These are phyloP conservation scores for Pygoscelis adeliae DNA, from an alignment of 2,113 vertebrate genomes.

Conservation along the genomic window DNA sequence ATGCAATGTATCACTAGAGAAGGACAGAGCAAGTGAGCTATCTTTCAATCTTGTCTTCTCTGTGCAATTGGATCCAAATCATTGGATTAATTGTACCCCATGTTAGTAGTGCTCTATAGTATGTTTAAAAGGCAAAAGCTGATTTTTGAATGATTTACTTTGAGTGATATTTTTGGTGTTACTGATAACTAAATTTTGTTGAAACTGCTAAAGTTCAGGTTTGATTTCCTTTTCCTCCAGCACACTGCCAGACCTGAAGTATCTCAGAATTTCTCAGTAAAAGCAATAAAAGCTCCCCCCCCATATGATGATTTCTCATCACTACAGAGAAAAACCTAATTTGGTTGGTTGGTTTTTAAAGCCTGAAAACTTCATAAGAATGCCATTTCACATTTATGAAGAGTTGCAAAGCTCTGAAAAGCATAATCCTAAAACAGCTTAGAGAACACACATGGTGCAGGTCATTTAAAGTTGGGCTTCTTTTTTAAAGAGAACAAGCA, in stretches of 20 bases:
- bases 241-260: neutral
- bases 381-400: neutral
- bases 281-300: neutral
- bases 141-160: neutral
- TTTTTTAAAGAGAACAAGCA: neutral
- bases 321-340: neutral
- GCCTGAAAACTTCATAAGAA: neutral
- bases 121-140: neutral
- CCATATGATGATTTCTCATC: neutral
- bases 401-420: neutral
- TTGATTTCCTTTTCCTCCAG: neutral
- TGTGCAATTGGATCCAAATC: neutral
- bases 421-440: neutral
- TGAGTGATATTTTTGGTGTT: neutral
- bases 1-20: neutral
- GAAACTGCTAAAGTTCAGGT: neutral
- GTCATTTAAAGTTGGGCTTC: neutral
- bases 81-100: neutral
- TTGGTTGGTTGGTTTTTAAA: neutral
- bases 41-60: neutral
- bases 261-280: neutral
- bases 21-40: neutral
- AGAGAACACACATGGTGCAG: neutral
- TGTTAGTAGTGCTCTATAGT: neutral
- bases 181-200: neutral